These are phyloP conservation scores for Antennarius striatus DNA, from an alignment of 2,113 vertebrate species.

Conservation along the genomic window DNA sequence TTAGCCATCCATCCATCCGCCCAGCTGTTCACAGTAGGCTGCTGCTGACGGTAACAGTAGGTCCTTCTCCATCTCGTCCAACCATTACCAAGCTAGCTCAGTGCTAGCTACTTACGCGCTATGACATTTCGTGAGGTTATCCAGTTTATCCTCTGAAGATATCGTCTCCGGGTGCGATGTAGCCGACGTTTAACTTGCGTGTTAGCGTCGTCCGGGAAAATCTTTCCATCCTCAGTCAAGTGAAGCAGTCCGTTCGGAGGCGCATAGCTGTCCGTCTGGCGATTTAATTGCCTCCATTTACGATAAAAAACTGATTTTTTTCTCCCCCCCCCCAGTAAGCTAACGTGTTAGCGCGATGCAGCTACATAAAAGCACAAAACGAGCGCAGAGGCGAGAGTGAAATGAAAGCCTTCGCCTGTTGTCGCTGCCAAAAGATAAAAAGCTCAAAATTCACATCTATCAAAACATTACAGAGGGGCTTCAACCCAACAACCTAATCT, in stretches of 20 bases:
- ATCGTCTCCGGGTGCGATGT: slow-evolving; percentile 40
- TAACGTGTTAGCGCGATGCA: slow-evolving; percentile 52
- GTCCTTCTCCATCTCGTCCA: slow-evolving; percentile 66
- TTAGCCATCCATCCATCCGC: slow-evolving; percentile 60
- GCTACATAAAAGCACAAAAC: slow-evolving; percentile 32
- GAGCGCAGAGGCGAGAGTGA: slow-evolving; percentile 24
- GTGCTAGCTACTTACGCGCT: slow-evolving; percentile 72
- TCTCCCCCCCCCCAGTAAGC: slow-evolving; percentile 48
- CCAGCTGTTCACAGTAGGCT: slow-evolving; percentile 59
- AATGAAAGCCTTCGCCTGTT: slow-evolving; percentile 11
- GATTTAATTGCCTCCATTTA: slow-evolving; percentile 55
- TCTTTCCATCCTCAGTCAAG: slow-evolving; percentile 68
- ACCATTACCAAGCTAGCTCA: slow-evolving; percentile 64
- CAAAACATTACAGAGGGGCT: slow-evolving; percentile 35
- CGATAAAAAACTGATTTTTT: slow-evolving; percentile 49
- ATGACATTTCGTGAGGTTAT: slow-evolving; percentile 80
- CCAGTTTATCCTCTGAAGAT: slow-evolving; percentile 73
- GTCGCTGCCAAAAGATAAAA: neutral
- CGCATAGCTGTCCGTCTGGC: slow-evolving; percentile 47
- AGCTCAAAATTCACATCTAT: slow-evolving; percentile 33
- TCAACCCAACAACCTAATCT: slow-evolving; percentile 54
- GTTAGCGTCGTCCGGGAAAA: slow-evolving; percentile 20
- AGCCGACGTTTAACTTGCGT: slow-evolving; percentile 44
- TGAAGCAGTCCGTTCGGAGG: slow-evolving; percentile 15
- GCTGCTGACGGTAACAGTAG: slow-evolving; percentile 49